A percentile compares a stretch with the other conserved stretches of the same genome.
Conservation (phyloP, 1,140 invertebrate species). For the Chionoecetes opilio region DNA sequence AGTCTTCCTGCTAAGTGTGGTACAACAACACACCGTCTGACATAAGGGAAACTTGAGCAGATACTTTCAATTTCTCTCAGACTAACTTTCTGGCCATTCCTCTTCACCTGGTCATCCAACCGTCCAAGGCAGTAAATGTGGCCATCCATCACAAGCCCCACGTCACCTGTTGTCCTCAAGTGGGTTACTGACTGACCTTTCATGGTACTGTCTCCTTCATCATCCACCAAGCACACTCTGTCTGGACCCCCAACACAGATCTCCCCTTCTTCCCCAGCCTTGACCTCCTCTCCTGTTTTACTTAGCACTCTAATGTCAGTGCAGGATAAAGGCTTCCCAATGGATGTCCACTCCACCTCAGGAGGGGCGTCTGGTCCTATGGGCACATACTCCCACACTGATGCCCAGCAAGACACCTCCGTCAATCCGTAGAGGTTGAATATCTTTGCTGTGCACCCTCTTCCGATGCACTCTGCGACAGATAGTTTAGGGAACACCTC, state of each 20-base stretch:
- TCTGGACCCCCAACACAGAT: conserved; percentile 59
- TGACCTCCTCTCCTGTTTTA: conserved; percentile 32
- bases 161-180: conserved; percentile 63
- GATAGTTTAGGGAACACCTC: conserved; percentile 65
- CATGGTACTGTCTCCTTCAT: neutral
- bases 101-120: conserved; percentile 50
- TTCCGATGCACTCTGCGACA: neutral
- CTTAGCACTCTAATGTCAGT: conserved; percentile 56
- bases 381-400: conserved; percentile 43
- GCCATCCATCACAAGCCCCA: conserved; percentile 48
- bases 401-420: conserved; percentile 75
- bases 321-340: conserved; percentile 53
- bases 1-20: conserved; percentile 43
- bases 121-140: conserved; percentile 67
- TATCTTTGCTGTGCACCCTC: conserved; percentile 45
- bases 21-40: conserved; percentile 49
- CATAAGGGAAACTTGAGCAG: conserved; percentile 42
- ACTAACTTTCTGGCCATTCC: conserved; percentile 70
- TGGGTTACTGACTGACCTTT: neutral
- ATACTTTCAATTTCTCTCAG: conserved; percentile 60
- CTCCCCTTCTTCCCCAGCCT: conserved; percentile 62
- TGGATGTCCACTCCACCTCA: conserved; percentile 7
- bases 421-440: conserved; percentile 73
- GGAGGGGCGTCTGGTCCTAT: neutral
- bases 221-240: conserved; percentile 65